Evolutionary conservation across 2,888 invertebrate species (phyloP), one percentile per base, ranked within the genome.

Genomic region (Rhimphoctona megacephalus): DNA sequence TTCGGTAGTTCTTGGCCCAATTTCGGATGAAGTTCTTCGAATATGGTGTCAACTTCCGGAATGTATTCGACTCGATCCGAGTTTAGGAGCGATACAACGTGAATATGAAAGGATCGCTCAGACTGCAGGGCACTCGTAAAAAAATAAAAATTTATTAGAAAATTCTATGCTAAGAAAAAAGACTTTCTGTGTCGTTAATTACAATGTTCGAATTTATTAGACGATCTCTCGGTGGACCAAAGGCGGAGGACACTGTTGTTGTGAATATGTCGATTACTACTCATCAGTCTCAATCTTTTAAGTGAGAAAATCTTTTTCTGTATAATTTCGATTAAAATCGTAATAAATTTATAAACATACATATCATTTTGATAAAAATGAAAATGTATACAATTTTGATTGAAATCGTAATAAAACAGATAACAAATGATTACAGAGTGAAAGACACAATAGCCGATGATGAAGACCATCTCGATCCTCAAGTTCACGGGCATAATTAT

Each of bases 11-110:
- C 86, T 92, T 30, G 93, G 92, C n/a, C 90, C 91, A 22, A 90
- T 94, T 82, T 90, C 94, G 39, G 91, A 92, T 4, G 93, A 93
- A 17, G 91, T 92, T 30, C 90, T 96, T 86, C 96, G 96, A 89
- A 95, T 96, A 33, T 97, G 97, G 96, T 94, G 96, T 76, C 95
- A 96, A 72, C 92, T 97, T 4, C 97, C 97, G 0, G 96, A 96
- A 85, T 95, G 95, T 87, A 96, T 97, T 92, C 96, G 96, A 85
- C 95, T 95, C 89, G 97, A 97, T 93, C 96, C 97, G 0, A 95
- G 96, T 57, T 93, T 97, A 92, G 96, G 96, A 30, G 95, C 96
- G 0, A 97, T 96, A 92, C 95, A 95, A 90, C 94, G 94, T 52
- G 94, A 95, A n/a, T 96, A 96, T 87, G 96, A 96, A 76, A 94